These are phyloP conservation scores for Hirtodrosophila cameraria DNA, from an alignment of 2,888 invertebrate genomes.

Conservation along the genomic window DNA sequence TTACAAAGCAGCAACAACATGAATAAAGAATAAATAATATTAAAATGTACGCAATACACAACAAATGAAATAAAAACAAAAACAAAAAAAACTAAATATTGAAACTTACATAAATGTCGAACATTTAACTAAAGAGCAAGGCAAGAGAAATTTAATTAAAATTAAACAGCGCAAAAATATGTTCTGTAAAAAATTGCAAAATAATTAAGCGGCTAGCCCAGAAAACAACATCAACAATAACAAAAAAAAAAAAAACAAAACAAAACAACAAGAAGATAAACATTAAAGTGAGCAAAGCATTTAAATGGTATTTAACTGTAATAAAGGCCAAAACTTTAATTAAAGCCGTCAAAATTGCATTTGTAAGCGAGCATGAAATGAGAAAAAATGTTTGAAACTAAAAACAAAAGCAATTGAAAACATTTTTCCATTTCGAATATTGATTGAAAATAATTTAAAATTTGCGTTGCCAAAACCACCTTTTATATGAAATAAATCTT, in stretches of 20 bases:
- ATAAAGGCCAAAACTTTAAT: constrained; percentile 56
- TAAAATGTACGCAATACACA: constrained; percentile 44
- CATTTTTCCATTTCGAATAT: constrained; percentile 20
- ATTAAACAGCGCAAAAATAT: constrained; percentile 21
- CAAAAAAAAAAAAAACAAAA: too few species aligned
- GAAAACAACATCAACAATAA: constrained; percentile 17
- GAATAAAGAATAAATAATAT: constrained; percentile 41
- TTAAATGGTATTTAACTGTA: constrained; percentile 70
- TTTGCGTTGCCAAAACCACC: constrained; percentile 43
- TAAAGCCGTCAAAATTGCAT: constrained; percentile 73
- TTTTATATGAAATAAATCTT: constrained; percentile 7
- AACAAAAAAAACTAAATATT: constrained; percentile 30
- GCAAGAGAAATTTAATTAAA: constrained; percentile 39
- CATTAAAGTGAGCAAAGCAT: constrained; percentile 59
- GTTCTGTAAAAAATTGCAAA: constrained; percentile 51
- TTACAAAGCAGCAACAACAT: constrained; percentile 71
- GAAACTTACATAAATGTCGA: constrained; percentile 49
- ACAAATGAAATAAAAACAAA: constrained; percentile 32
- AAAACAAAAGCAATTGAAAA: background rate
- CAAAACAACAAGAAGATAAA: too few species aligned
- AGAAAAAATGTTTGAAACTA: constrained; percentile 11
- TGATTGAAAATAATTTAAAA: constrained; percentile 14
- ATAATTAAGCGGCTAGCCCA: constrained; percentile 39
- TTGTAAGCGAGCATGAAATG: constrained; percentile 63
- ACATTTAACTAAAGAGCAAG: constrained; percentile 42